Percentiles rank a stretch among this genome's conserved stretches.
These are phyloP conservation scores for Eutolmus rufibarbis DNA, from an alignment of 2,888 invertebrate species.

Conservation along the genomic window DNA sequence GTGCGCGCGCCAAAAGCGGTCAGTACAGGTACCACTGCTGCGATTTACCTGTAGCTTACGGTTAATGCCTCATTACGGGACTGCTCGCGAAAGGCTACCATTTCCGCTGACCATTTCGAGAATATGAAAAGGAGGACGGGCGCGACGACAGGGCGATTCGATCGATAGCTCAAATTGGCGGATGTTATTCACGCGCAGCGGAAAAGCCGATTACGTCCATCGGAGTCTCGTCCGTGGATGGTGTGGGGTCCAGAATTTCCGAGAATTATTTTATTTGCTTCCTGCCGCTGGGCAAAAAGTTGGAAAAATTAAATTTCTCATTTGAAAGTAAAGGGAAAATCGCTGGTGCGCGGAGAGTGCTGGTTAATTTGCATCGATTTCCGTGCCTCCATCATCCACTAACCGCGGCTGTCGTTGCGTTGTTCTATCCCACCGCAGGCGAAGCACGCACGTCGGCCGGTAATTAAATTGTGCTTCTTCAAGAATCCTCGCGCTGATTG, in stretches of 20 bases:
- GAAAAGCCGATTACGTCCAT: constrained; percentile 15
- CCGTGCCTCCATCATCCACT: not conserved
- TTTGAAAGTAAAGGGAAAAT: not conserved
- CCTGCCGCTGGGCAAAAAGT: not conserved
- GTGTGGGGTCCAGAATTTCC: not conserved
- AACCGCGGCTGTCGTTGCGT: not conserved
- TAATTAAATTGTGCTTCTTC: not conserved
- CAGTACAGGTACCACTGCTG: not conserved
- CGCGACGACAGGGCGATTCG: not conserved
- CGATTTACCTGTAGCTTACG: constrained; percentile 8
- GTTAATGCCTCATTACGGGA: constrained; percentile 47
- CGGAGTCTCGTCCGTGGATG: not conserved
- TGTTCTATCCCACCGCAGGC: not conserved
- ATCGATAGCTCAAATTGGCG: not conserved
- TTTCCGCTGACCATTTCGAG: constrained; percentile 40
- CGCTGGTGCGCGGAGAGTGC: not conserved
- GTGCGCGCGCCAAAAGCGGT: not conserved
- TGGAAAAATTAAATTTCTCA: not conserved
- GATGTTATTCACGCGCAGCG: constrained; percentile 7
- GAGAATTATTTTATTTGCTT: not conserved
- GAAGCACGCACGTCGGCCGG: not conserved
- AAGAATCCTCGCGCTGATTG: not conserved
- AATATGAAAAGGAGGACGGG: not conserved
- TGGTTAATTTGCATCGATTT: not conserved
- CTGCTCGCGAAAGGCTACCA: constrained; percentile 35